These are phyloP conservation scores for Silvanus unidentatus DNA, from an alignment of 2,888 invertebrate genomes.

Conservation along the genomic window DNA sequence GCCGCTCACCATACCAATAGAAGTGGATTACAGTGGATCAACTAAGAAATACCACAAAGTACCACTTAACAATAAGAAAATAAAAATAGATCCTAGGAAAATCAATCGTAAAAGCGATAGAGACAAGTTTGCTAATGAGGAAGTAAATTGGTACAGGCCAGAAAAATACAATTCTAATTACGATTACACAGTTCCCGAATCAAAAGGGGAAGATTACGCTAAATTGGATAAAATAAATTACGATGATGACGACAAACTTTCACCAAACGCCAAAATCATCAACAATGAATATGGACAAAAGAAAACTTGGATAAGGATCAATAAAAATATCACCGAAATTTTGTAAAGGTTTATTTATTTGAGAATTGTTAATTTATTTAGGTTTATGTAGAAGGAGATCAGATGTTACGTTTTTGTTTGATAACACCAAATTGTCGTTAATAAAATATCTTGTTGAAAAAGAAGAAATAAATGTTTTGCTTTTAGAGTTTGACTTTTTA, in stretches of 20 bases:
- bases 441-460: not conserved
- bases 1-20: conserved; percentile 37
- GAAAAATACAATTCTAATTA: conserved; percentile 29
- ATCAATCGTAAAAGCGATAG: conserved; percentile 4
- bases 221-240: conserved; percentile 25
- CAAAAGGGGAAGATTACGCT: conserved; percentile 19
- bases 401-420: not conserved
- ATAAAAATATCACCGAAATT: conserved; percentile 1
- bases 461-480: not conserved
- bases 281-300: conserved; percentile 27
- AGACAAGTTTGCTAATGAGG: conserved; percentile 6
- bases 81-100: conserved; percentile 5
- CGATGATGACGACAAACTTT: conserved; percentile 32
- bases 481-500: not conserved
- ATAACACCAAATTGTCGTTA: not conserved
- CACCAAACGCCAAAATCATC: conserved; percentile 31
- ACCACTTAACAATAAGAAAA: not conserved
- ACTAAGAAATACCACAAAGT: conserved; percentile 24
- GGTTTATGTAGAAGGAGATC: not conserved
- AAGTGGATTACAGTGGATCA: conserved; percentile 35
- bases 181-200: conserved; percentile 22
- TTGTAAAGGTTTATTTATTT: not conserved
- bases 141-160: conserved; percentile 22
- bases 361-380: not conserved
- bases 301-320: conserved; percentile 19